These are phyloP conservation scores for Eristalis pertinax DNA, from an alignment of 2,888 invertebrate species.

Conservation along the genomic window DNA sequence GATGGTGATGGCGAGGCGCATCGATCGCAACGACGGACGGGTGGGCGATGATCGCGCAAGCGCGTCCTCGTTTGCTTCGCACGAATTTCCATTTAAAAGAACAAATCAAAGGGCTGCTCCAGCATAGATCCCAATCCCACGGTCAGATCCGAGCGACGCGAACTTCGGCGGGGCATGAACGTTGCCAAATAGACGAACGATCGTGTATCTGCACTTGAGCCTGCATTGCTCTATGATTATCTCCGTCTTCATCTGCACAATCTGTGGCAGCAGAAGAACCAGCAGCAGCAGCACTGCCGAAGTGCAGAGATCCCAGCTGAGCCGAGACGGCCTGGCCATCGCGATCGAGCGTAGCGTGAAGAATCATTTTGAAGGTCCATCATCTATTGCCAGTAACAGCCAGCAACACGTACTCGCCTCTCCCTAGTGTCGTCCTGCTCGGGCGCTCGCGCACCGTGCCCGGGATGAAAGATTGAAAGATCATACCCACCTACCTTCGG, in stretches of 20 bases:
- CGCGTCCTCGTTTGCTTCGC: conserved; percentile 72
- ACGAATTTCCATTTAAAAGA: conserved; percentile 72
- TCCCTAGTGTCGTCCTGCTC: not conserved
- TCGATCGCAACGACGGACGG: not conserved
- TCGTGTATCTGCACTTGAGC: conserved; percentile 70
- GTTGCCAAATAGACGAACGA: conserved; percentile 69
- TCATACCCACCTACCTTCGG: conserved; percentile 51
- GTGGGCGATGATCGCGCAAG: conserved; percentile 49
- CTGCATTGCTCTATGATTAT: conserved; percentile 63
- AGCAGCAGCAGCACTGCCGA: conserved; percentile 6
- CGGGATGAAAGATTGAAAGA: conserved; percentile 62
- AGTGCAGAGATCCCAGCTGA: conserved; percentile 18
- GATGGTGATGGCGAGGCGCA: not conserved
- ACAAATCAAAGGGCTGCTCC: conserved; percentile 68
- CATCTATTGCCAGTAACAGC: conserved; percentile 47
- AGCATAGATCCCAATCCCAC: conserved; percentile 71
- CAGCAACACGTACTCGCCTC: conserved; percentile 11
- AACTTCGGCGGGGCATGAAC: conserved; percentile 21
- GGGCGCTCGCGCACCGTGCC: not conserved
- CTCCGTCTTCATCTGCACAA: conserved; percentile 45
- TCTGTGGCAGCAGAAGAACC: conserved; percentile 15
- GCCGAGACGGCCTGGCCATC: not conserved
- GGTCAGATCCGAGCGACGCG: conserved; percentile 51
- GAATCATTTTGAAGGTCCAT: conserved; percentile 71
- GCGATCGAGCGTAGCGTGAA: conserved; percentile 56